Evolutionary conservation across 2,797 vertebrate genomes (phyloP), one percentile per base, ranked within the genome.

Genomic region (Pachyuromys duprasi): DNA sequence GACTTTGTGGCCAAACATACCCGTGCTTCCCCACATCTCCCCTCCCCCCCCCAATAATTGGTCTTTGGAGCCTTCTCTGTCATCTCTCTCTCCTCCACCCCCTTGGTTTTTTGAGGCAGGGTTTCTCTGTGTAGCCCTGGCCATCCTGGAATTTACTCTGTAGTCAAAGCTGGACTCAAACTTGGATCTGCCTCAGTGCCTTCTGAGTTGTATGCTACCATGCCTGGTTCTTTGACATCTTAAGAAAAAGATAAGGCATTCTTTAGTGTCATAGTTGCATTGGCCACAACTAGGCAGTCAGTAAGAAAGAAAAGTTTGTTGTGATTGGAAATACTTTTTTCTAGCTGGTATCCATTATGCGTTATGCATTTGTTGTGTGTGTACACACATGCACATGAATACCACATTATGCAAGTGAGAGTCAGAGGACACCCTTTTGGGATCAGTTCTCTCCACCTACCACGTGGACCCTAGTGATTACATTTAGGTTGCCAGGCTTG

Each of bases 191-290:
- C 24, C 42, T 45, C 5, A 49, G 42, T 49, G 17, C 39, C 5
- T 26, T 22, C n/a, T 39, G 63, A 22, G 42, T 22, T 67, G 15
- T 67, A 20, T 6, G 4, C 63, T 45, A n/a, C 63, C 12, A 24
- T n/a, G 12, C 9, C 55, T 49, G 62, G 42, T 39, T 53, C 26
- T 81, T 28, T 49, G 28, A 45, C 39, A 75, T 88, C 53, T 20
- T 39, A 86, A 93, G 72, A 89, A 80, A 94, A 53, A 53, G 57
- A 70, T 88, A 90, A 91, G 67, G n/a, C 83, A 39, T 62, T 93
- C 36, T 49, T 83, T 14, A 86, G 26, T 67, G 17, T 76, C 5
- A 24, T 15, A 36, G 36, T n/a, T 84, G 33, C 0, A 6, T 86
- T 90, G 90, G 45, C 57, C 65, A 17, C 69, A 42, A 31, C 8